Evolutionary conservation across 1,140 invertebrate genomes (phyloP).

Genomic region (Calliphora vicina): DNA sequence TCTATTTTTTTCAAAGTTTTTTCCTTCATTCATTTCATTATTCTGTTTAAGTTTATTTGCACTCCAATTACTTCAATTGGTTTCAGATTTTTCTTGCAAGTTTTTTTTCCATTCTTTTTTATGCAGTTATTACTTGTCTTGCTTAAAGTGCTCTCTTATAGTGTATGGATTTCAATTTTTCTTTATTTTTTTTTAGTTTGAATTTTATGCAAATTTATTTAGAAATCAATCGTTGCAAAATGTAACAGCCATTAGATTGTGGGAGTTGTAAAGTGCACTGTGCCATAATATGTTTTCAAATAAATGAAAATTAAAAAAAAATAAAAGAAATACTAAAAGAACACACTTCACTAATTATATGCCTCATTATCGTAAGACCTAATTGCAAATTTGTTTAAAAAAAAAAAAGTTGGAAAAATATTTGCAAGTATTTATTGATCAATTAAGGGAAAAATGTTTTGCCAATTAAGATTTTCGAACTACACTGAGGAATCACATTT

Average conservation of each 20-base stretch:
- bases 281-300: background rate
- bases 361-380: background rate
- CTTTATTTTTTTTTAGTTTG: background rate
- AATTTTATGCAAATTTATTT: no score
- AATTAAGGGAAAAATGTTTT: no score
- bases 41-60: background rate
- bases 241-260: background rate
- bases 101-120: background rate
- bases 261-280: background rate
- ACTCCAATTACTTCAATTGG: constrained; percentile 8
- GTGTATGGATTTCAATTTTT: background rate
- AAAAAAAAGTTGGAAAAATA: no score
- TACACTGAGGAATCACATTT: no score
- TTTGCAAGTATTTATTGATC: no score
- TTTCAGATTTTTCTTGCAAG: background rate
- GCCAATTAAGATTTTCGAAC: no score
- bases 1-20: no score
- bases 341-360: background rate
- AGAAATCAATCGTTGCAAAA: no score
- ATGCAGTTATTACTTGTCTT: background rate
- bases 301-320: no score
- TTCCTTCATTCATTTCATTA: background rate
- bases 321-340: no score
- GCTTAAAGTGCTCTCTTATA: background rate
- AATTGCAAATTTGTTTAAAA: no score